Conservation (phyloP, 2,113 vertebrate genomes). For the Microtus montanus region DNA sequence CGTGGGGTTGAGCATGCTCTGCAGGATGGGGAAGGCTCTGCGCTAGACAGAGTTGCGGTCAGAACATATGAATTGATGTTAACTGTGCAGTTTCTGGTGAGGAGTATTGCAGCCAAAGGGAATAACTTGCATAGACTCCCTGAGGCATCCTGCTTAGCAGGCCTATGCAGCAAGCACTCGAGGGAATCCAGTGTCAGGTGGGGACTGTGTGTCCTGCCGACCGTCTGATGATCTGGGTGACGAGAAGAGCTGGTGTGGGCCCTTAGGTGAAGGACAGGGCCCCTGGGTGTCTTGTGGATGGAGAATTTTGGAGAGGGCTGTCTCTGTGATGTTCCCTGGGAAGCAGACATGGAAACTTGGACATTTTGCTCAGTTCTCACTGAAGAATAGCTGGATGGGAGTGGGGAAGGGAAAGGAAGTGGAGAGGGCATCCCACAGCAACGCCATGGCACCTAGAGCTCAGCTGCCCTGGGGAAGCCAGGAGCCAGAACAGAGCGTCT, state of each 20-base stretch:
- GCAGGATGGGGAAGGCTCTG: background rate
- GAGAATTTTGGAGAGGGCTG: background rate
- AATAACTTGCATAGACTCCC: rapidly evolving
- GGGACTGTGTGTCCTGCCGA: no score
- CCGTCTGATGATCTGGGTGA: background rate
- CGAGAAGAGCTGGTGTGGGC: background rate
- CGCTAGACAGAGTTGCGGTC: background rate
- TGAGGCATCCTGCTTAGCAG: background rate
- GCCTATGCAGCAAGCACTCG: background rate
- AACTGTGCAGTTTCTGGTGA: no score
- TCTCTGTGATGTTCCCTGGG: background rate
- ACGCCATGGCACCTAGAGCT: background rate
- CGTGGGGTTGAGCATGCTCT: background rate
- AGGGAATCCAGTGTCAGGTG: background rate
- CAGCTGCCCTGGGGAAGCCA: background rate
- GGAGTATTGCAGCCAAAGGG: background rate
- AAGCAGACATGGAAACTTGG: background rate
- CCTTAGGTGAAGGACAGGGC: background rate
- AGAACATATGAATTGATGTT: background rate
- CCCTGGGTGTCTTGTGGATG: background rate
- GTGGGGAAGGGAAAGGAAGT: background rate
- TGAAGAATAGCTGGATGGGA: background rate
- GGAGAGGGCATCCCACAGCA: background rate
- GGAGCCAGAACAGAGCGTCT: no score
- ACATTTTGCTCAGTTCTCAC: background rate